phyloP scores from a whole-genome alignment of 2,797 vertebrate species.

The Acrossocheilus wenchowensis region DNA sequence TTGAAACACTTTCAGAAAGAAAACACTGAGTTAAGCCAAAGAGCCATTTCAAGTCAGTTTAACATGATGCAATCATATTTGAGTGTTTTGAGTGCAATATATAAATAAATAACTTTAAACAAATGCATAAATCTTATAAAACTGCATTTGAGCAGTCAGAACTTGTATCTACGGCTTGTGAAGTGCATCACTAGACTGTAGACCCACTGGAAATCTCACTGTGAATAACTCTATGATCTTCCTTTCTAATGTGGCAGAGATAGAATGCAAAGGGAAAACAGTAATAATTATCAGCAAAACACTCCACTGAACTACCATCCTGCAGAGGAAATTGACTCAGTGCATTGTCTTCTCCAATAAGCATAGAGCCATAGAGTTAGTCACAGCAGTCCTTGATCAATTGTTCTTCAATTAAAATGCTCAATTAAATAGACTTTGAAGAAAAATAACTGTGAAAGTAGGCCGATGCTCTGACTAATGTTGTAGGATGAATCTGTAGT shows the following conservation, averaged over 20 bases:
- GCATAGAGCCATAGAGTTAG: not conserved
- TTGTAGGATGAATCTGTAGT: not conserved
- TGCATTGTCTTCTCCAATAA: slow-evolving; percentile 43
- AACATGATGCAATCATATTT: not conserved
- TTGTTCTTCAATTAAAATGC: slow-evolving; percentile 54
- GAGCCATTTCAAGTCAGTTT: not conserved
- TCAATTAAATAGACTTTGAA: slow-evolving; percentile 44
- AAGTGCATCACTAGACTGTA: slow-evolving; percentile 44
- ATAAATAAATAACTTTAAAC: slow-evolving; percentile 22
- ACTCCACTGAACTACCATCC: slow-evolving; percentile 35
- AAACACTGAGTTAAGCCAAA: too few species aligned
- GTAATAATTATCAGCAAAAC: slow-evolving; percentile 51
- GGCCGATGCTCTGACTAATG: not conserved
- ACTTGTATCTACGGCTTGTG: slow-evolving; percentile 23
- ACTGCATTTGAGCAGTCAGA: slow-evolving; percentile 43
- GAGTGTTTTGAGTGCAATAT: not conserved
- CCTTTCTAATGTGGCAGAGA: slow-evolving; percentile 40
- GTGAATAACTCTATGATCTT: slow-evolving; percentile 48
- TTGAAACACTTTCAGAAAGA: too few species aligned
- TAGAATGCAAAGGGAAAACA: slow-evolving; percentile 37
- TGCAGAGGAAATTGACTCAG: slow-evolving; percentile 24
- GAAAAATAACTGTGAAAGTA: slow-evolving; percentile 23
- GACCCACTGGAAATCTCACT: slow-evolving; percentile 31
- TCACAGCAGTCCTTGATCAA: slow-evolving; percentile 53
- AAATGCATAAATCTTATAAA: slow-evolving; percentile 48